Conservation (phyloP, 2,113 vertebrate species). For the Dipodomys stephensi region DNA sequence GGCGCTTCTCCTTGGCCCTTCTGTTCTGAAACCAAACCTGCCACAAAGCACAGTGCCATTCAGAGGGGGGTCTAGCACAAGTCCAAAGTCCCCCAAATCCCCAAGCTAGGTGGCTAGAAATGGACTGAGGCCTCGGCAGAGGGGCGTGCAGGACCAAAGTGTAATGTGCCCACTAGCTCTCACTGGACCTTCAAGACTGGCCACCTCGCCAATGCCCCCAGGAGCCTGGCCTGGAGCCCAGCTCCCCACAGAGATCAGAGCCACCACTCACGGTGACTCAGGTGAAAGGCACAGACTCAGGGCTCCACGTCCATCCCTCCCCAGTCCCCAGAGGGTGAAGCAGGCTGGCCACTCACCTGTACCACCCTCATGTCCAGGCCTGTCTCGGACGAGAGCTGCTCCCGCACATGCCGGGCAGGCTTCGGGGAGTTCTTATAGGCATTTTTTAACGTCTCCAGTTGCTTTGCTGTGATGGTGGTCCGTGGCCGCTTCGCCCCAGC, state of each 20-base stretch:
- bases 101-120: not conserved
- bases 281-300: not conserved
- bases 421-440: slow-evolving; percentile 99
- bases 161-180: not conserved
- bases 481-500: slow-evolving; percentile 96
- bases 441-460: slow-evolving; percentile 98
- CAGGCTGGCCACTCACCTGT: slow-evolving; percentile 88
- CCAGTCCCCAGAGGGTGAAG: fast-evolving
- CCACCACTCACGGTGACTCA: not conserved
- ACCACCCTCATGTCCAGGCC: slow-evolving; percentile 99
- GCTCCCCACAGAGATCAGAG: not conserved
- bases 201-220: not conserved
- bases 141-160: fast-evolving
- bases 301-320: not conserved
- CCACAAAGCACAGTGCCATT: not conserved
- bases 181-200: not conserved
- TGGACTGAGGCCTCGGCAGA: not conserved
- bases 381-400: slow-evolving; percentile 98
- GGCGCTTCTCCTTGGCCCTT: slow-evolving; percentile 96
- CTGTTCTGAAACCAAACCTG: slow-evolving; percentile 99
- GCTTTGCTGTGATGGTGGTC: slow-evolving; percentile 99
- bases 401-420: slow-evolving; percentile 95
- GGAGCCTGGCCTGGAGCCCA: not conserved
- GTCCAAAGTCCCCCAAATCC: too few species aligned
- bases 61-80: fast-evolving